Evolutionary conservation across 2,888 invertebrate species (phyloP).

Genomic region (Stegophylla sp.): DNA sequence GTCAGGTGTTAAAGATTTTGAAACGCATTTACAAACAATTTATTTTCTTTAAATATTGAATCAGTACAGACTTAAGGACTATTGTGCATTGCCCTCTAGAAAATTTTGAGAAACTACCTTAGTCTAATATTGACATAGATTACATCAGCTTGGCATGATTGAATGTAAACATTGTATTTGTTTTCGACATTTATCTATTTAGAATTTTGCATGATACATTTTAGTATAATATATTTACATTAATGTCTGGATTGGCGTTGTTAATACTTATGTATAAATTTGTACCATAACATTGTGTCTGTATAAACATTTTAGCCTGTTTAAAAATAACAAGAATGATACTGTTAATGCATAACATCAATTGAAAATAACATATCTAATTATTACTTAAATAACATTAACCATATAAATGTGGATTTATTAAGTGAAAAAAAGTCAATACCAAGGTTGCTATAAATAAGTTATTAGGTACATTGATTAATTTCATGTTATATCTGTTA

Average conservation of each 20-base stretch:
- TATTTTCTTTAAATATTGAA: neutral
- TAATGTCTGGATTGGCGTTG: slow-evolving; percentile 25
- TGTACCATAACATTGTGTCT: neutral
- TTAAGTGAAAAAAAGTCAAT: neutral
- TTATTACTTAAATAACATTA: slow-evolving; percentile 14
- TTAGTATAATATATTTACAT: slow-evolving; percentile 2
- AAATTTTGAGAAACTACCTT: neutral
- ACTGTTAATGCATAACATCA: neutral
- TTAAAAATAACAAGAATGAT: slow-evolving; percentile 17
- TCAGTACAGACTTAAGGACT: neutral
- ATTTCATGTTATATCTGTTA: slow-evolving; percentile 3
- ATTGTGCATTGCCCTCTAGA: neutral
- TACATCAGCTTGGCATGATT: slow-evolving; percentile 42
- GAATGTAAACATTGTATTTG: slow-evolving; percentile 17
- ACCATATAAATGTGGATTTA: neutral
- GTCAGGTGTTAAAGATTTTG: no score
- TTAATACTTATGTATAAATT: neutral
- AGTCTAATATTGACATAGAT: slow-evolving; percentile 1
- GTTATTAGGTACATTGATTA: neutral
- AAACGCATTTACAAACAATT: no score
- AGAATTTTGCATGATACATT: slow-evolving; percentile 32
- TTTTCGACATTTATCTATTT: neutral
- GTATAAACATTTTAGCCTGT: neutral
- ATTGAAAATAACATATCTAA: slow-evolving; percentile 3
- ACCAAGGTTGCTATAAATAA: neutral